These are phyloP conservation scores for Lycia hirtaria DNA, from an alignment of 2,888 invertebrate species.

Conservation along the genomic window DNA sequence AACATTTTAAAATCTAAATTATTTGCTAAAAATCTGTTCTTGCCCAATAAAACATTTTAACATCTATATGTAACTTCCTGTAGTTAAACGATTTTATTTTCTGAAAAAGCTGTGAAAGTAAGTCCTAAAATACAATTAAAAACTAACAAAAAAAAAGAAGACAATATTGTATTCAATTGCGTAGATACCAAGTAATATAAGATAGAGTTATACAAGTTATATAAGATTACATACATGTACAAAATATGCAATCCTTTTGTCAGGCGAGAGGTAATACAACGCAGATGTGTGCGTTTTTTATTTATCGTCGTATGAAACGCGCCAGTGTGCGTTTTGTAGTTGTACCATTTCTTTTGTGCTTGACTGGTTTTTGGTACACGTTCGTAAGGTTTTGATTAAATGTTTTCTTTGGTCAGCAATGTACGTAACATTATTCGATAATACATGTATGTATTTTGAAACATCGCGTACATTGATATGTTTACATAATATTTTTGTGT, in stretches of 20 bases:
- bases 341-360: slow-evolving; percentile 41
- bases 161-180: no score
- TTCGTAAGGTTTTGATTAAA: slow-evolving; percentile 32
- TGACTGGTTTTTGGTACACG: slow-evolving; percentile 40
- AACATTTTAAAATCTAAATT: no score
- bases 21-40: no score
- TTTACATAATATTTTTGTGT: no score
- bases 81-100: no score
- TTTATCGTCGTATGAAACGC: slow-evolving; percentile 17
- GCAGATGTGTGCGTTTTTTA: slow-evolving; percentile 15
- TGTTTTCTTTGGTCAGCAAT: slow-evolving; percentile 17
- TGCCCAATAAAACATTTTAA: no score
- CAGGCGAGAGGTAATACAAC: slow-evolving; percentile 6
- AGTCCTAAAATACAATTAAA: no score
- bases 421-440: not conserved
- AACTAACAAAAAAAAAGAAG: no score
- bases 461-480: no score
- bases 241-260: slow-evolving; percentile 11
- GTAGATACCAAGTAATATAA: no score
- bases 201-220: not conserved
- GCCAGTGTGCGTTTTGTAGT: slow-evolving; percentile 23
- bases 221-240: not conserved
- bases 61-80: no score
- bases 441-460: not conserved
- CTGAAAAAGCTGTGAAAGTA: no score